These are phyloP conservation scores for Phengaris arion DNA, from an alignment of 2,888 invertebrate genomes.

Conservation along the genomic window DNA sequence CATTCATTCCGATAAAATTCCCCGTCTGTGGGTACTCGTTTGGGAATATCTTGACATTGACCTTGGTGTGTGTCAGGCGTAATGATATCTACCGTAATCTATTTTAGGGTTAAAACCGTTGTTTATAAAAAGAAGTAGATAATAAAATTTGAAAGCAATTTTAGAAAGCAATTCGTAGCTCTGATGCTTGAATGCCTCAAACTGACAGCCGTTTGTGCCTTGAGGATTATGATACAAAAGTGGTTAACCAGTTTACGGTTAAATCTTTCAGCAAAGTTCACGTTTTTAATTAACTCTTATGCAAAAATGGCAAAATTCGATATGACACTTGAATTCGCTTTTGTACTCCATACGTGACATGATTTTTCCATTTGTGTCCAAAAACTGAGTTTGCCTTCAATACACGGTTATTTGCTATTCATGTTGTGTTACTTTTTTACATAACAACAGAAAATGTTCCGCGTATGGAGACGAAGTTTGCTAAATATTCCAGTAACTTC, in stretches of 20 bases:
- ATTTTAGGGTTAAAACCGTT: slow-evolving; percentile 6
- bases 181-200: too few relatives aligned
- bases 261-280: not conserved
- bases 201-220: too few relatives aligned
- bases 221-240: too few relatives aligned
- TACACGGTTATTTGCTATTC: slow-evolving; percentile 27
- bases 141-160: too few relatives aligned
- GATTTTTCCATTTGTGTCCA: slow-evolving; percentile 28
- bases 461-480: not conserved
- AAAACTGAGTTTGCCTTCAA: slow-evolving; percentile 23
- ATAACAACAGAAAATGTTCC: slow-evolving; percentile 19
- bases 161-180: too few relatives aligned
- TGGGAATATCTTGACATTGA: not conserved
- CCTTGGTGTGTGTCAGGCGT: not conserved
- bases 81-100: not conserved
- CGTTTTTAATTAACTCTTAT: not conserved
- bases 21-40: not conserved
- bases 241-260: too few relatives aligned
- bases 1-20: not conserved
- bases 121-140: too few relatives aligned
- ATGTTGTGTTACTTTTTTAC: slow-evolving; percentile 23
- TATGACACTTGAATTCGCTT: slow-evolving; percentile 21
- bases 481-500: slow-evolving; percentile 25
- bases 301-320: slow-evolving; percentile 19
- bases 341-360: slow-evolving; percentile 29